Percentiles rank a stretch among this genome's conserved stretches.
Conservation (phyloP, 2,888 invertebrate genomes). For the Sinopyrophorus schimmeli region DNA sequence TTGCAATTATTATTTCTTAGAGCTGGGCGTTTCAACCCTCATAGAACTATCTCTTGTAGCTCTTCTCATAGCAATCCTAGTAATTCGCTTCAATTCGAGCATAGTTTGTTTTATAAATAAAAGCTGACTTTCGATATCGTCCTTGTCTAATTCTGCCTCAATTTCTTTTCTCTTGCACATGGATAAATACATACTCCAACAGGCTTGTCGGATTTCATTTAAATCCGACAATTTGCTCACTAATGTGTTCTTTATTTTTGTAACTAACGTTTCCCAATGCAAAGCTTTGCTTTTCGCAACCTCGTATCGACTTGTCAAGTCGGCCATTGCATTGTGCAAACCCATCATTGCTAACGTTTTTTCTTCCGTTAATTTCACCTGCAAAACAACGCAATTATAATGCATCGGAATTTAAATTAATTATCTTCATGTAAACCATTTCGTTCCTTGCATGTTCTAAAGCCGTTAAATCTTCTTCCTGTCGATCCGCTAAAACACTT, state of each 20-base stretch:
- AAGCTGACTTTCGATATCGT: conserved; percentile 65
- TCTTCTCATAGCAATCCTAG: conserved; percentile 16
- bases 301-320: conserved; percentile 64
- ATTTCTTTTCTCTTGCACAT: conserved; percentile 62
- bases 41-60: conserved; percentile 10
- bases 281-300: conserved; percentile 62
- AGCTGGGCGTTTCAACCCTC: background rate
- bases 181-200: conserved; percentile 66
- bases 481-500: conserved; percentile 59
- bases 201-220: conserved; percentile 61
- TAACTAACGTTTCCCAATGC: conserved; percentile 65
- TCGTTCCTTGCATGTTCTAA: conserved; percentile 63
- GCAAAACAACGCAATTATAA: conserved; percentile 16
- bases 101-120: conserved; percentile 65
- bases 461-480: conserved; percentile 61
- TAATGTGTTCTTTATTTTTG: conserved; percentile 63
- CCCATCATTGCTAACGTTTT: conserved; percentile 66
- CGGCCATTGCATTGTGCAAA: conserved; percentile 65
- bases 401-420: background rate
- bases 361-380: conserved; percentile 61
- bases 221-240: conserved; percentile 60
- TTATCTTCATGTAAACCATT: conserved; percentile 48
- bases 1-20: background rate
- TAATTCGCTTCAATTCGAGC: conserved; percentile 51
- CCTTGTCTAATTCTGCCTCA: conserved; percentile 49